Base-by-base conservation (phyloP, 2,113 vertebrate genomes). In the Arenaria interpres region DNA sequence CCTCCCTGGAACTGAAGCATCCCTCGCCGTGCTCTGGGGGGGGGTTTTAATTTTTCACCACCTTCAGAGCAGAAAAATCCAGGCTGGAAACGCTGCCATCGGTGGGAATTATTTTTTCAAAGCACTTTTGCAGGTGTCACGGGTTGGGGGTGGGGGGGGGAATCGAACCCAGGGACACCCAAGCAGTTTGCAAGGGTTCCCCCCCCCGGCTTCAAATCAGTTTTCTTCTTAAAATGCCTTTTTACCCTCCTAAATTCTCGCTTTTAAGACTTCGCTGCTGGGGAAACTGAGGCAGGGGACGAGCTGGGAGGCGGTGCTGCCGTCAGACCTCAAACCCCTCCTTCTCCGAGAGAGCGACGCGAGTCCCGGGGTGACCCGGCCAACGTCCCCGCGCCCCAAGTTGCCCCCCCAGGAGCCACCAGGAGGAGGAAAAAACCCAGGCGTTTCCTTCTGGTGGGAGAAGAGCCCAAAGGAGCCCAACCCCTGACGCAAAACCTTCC, bases 241-340 rank as follows among this genome's bases (percentile, higher is more conserved):
- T 35, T 14, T 11, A 27, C 6, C 24, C 27, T 56, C 14, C 54
- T 6, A 6, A 12, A 30, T 4, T 17, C 16, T 7, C 1, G 1
- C 3, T 30, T 24, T 25, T 3, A 11, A 4, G 35, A 14, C 12
- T 35, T 48, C 3, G 1, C 33, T 19, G 53, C 0, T 3, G 21
- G 79, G 62, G 79, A 68, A 67, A 66, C 51, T 48, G 92, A 80
- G 92, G 86, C 59, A 50, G 46, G 46, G 30, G 53, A 33, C 1
- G 14, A 25, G 51, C 39, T 1, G 13, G 0, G 7, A 14, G 1
- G 7, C 7, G 1, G 0, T 4, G 15, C 23, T 0, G 25, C 53
- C 12, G 1, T 27, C 33, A 41, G 43, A 17, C 8, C 60, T 60
- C 45, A 21, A 43, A 43, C 1, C 19, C 41, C 4, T 6, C 63